These are phyloP conservation scores for western clawed frog (Xenopus tropicalis) DNA, from an alignment of 2,113 vertebrate species.

Conservation along the genomic window DNA sequence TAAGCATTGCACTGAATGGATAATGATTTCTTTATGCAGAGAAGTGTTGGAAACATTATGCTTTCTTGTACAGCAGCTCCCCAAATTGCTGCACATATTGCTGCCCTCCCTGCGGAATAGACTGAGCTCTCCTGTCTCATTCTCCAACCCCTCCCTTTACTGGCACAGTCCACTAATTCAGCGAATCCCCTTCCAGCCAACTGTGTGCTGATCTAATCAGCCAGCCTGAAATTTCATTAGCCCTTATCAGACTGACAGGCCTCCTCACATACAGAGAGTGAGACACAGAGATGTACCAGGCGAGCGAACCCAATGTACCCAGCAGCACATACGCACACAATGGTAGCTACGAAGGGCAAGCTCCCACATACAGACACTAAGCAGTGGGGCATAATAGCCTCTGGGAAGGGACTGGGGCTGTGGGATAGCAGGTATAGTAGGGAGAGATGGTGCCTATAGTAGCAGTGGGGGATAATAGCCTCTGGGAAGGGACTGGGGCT, in stretches of 20 bases:
- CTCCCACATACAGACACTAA: too few species aligned
- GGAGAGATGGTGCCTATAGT: too few species aligned
- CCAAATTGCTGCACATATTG: background rate
- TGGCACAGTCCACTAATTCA: constrained; percentile 32
- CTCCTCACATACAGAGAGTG: constrained; percentile 10
- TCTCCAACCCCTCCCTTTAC: background rate
- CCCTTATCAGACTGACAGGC: constrained; percentile 35
- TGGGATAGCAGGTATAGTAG: too few species aligned
- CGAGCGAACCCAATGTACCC: background rate
- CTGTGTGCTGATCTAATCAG: constrained; percentile 36
- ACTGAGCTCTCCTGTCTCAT: background rate
- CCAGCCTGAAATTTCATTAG: constrained; percentile 40
- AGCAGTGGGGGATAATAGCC: too few species aligned
- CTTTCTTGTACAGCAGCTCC: background rate
- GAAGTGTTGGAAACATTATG: background rate
- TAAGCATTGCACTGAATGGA: too few species aligned
- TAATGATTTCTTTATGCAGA: too few species aligned
- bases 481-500: too few species aligned
- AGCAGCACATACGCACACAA: background rate
- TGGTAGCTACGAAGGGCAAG: too few species aligned
- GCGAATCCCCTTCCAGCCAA: constrained; percentile 26
- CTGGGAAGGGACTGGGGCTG: too few species aligned
- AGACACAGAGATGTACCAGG: background rate
- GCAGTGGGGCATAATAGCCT: too few species aligned
- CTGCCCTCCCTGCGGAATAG: background rate